Percentiles rank a stretch among this genome's conserved stretches.
Evolutionary conservation across 2,888 invertebrate genomes (phyloP).

Genomic region (Xestobium rufovillosum): DNA sequence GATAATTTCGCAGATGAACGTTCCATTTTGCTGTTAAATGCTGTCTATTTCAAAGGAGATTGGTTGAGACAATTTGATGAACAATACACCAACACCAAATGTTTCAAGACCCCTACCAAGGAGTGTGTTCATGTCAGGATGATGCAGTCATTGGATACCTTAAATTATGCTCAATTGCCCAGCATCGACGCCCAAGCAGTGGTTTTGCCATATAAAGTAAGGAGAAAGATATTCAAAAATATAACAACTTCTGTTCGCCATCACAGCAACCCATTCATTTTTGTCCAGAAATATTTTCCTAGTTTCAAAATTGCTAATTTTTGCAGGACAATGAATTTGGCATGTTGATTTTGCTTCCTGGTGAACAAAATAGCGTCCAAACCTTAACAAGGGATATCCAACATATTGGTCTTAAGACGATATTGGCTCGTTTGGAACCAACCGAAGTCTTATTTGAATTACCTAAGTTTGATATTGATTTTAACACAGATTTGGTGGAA

Average conservation of each 20-base stretch:
- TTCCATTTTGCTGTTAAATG: conserved; percentile 64
- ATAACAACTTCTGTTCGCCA: conserved; percentile 1
- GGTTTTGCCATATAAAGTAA: conserved; percentile 68
- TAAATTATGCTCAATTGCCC: conserved; percentile 53
- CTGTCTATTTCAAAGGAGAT: conserved; percentile 70
- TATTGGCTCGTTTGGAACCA: conserved; percentile 43
- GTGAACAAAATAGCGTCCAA: conserved; percentile 44
- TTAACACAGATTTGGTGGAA: conserved; percentile 46
- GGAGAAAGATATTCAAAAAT: conserved; percentile 18
- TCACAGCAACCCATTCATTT: not conserved
- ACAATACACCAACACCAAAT: conserved; percentile 45
- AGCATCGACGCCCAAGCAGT: conserved; percentile 61
- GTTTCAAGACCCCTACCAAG: conserved; percentile 56
- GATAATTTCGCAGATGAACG: conserved; percentile 47
- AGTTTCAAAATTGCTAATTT: not conserved
- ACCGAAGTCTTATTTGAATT: conserved; percentile 49
- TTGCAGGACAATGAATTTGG: conserved; percentile 53
- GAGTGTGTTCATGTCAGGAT: conserved; percentile 56
- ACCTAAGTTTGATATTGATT: conserved; percentile 56
- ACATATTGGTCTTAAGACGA: conserved; percentile 46
- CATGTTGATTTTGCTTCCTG: conserved; percentile 57
- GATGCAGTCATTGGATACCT: conserved; percentile 60
- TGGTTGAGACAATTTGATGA: conserved; percentile 64
- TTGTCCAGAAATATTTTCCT: not conserved
- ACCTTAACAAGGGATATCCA: conserved; percentile 51